Conservation (phyloP, 1,140 invertebrate species). For the Sminthurinus signatus region DNA sequence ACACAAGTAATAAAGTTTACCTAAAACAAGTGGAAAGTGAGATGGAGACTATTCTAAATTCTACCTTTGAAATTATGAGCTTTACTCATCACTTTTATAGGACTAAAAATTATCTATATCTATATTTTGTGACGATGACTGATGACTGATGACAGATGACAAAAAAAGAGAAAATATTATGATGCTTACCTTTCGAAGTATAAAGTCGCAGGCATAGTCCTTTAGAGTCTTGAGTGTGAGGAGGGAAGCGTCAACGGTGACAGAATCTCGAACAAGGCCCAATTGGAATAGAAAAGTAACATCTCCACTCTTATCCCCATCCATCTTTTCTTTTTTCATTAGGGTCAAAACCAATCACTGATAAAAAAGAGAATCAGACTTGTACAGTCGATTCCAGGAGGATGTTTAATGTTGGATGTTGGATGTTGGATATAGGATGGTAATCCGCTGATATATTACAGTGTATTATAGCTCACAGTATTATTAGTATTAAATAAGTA, state of each 20-base stretch:
- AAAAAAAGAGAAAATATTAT: too few species aligned
- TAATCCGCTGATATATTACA: background rate
- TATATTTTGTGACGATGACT: too few species aligned
- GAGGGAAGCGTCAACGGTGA: slow-evolving; percentile 68
- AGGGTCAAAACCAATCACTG: background rate
- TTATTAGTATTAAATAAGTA: background rate
- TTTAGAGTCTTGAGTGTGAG: slow-evolving; percentile 85
- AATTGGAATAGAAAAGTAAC: slow-evolving; percentile 91
- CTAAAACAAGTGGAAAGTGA: too few species aligned
- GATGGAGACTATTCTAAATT: too few species aligned
- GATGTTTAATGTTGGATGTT: background rate
- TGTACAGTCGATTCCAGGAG: too few species aligned
- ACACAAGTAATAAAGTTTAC: too few species aligned
- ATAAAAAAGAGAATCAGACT: too few species aligned
- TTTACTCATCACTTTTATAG: too few species aligned
- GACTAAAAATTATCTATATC: too few species aligned
- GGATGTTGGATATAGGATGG: background rate
- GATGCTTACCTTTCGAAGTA: slow-evolving; percentile 76
- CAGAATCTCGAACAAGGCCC: slow-evolving; percentile 80
- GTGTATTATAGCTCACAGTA: background rate
- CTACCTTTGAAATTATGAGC: too few species aligned
- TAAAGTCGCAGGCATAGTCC: slow-evolving; percentile 89
- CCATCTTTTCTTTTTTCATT: slow-evolving; percentile 33
- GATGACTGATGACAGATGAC: too few species aligned
- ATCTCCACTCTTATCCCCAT: slow-evolving; percentile 49